Conservation (phyloP, 2,113 vertebrate genomes). For the Notothenia coriiceps region DNA sequence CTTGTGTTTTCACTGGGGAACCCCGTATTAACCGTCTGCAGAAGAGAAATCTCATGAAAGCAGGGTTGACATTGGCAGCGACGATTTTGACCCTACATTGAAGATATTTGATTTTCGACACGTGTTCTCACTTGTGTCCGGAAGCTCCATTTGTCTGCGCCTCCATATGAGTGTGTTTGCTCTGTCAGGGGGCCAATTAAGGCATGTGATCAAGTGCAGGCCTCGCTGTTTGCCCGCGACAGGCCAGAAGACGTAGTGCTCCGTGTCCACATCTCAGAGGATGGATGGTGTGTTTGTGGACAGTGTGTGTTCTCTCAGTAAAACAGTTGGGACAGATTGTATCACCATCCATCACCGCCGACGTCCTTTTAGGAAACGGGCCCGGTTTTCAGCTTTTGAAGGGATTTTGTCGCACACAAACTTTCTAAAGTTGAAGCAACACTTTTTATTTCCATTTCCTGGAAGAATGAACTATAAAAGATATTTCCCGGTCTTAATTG, state of each 20-base stretch:
- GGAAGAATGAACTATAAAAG: not conserved
- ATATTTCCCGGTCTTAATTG: constrained; percentile 23
- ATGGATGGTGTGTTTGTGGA: constrained; percentile 63
- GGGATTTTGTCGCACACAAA: constrained; percentile 10
- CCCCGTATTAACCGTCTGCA: not conserved
- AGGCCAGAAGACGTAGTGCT: constrained; percentile 50
- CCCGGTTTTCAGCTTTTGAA: constrained; percentile 16
- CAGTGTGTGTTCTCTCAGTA: constrained; percentile 37
- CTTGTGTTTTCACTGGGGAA: not conserved
- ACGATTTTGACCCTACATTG: not conserved
- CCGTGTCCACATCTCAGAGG: constrained; percentile 3
- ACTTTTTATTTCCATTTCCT: not conserved
- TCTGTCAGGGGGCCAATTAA: constrained; percentile 53
- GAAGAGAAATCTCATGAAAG: not conserved
- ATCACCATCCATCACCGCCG: constrained; percentile 57
- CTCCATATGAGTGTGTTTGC: not conserved
- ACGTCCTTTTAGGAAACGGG: constrained; percentile 27
- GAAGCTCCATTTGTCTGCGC: constrained; percentile 11
- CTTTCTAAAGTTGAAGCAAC: constrained; percentile 16
- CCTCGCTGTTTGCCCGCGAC: constrained; percentile 23
- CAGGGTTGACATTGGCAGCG: not conserved
- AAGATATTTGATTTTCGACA: not conserved
- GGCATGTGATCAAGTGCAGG: constrained; percentile 51
- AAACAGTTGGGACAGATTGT: constrained; percentile 53
- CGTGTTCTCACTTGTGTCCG: not conserved